A percentile compares a stretch with the other conserved stretches of the same genome.
Conservation (phyloP, 2,113 vertebrate genomes). For the Lepidothrix coronata region DNA sequence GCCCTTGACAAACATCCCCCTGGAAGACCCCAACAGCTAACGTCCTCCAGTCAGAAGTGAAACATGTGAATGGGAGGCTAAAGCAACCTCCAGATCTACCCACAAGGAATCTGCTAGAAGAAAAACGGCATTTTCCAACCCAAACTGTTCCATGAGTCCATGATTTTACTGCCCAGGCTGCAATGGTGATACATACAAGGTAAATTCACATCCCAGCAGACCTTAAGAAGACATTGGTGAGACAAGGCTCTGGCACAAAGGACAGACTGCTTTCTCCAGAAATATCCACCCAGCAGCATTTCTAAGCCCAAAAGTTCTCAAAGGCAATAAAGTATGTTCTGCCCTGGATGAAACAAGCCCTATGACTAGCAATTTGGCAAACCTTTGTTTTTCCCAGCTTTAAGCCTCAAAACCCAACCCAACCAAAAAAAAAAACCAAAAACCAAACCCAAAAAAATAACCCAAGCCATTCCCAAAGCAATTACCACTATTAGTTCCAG, state of each 20-base stretch:
- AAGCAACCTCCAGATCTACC: neutral
- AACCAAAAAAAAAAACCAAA: neutral
- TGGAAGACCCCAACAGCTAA: neutral
- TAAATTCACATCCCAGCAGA: neutral
- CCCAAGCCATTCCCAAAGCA: neutral
- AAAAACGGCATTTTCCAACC: neutral
- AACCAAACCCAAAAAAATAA: neutral
- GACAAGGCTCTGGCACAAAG: neutral
- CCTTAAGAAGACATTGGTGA: rapidly evolving
- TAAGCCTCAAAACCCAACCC: neutral
- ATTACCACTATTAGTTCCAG: neutral
- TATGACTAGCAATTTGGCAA: slow-evolving; percentile 51
- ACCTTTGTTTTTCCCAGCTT: slow-evolving; percentile 51
- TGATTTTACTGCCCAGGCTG: neutral
- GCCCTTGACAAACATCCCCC: neutral
- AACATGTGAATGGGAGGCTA: rapidly evolving
- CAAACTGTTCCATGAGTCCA: neutral
- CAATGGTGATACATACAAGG: neutral
- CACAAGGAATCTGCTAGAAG: neutral
- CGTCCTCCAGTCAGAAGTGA: neutral
- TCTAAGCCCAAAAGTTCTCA: neutral
- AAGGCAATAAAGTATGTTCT: slow-evolving; percentile 10
- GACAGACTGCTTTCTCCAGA: neutral
- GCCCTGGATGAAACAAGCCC: neutral
- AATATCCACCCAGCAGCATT: neutral